phyloP scores from a whole-genome alignment of 1,140 invertebrate species.

The Eriocheir sinensis region DNA sequence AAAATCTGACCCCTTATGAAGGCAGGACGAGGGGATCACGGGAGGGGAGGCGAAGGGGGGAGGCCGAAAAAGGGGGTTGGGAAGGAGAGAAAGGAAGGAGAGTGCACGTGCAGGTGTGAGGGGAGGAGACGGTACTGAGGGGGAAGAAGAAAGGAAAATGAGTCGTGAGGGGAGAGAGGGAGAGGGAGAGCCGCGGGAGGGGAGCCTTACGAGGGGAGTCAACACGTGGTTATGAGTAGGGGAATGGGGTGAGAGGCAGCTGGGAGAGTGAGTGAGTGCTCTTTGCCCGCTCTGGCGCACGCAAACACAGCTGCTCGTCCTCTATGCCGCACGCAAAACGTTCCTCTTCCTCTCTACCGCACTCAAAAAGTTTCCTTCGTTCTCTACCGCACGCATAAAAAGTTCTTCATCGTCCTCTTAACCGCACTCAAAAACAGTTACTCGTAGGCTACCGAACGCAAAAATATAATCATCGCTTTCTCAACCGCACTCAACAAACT shows the following conservation, averaged over 20 bases:
- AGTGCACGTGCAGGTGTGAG: constrained; percentile 28
- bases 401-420: background rate
- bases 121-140: background rate
- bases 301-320: background rate
- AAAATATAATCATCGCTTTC: too few relatives aligned
- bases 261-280: too few relatives aligned
- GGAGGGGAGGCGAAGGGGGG: background rate
- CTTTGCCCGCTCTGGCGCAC: background rate
- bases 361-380: background rate
- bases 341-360: too few relatives aligned
- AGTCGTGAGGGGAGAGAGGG: background rate
- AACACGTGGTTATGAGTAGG: constrained; percentile 16
- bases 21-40: background rate
- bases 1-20: constrained; percentile 25
- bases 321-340: too few relatives aligned
- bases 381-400: too few relatives aligned
- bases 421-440: too few relatives aligned
- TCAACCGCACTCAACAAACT: too few relatives aligned
- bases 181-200: background rate
- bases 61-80: background rate
- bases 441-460: too few relatives aligned
- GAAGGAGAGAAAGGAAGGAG: background rate
- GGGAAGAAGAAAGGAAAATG: constrained; percentile 24
- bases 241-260: background rate
- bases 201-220: background rate